Percentiles rank a stretch among this genome's conserved stretches.
phyloP scores from a whole-genome alignment of 2,113 vertebrate species.

The Hemiscyllium ocellatum region DNA sequence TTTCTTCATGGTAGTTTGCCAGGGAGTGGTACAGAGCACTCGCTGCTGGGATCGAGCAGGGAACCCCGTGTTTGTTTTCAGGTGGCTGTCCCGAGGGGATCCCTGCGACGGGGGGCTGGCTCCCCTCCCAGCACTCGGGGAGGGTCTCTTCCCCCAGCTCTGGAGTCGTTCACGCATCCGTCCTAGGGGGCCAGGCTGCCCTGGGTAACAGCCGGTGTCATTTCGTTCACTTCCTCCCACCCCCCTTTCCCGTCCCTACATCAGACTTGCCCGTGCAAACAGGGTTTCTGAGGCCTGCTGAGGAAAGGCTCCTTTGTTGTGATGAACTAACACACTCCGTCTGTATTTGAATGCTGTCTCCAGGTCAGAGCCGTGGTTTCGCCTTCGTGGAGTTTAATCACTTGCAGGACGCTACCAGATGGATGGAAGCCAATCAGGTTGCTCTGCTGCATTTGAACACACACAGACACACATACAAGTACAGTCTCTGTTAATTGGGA shows the following conservation, averaged over 20 bases:
- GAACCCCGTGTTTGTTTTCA: too few relatives aligned
- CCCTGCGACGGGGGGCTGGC: too few relatives aligned
- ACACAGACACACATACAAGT: neutral
- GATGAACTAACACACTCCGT: constrained; percentile 58
- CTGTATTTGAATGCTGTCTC: constrained; percentile 99
- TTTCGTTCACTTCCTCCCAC: neutral
- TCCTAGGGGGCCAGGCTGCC: neutral
- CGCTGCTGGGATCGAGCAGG: too few relatives aligned
- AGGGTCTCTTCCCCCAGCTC: too few relatives aligned
- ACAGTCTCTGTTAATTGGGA: neutral
- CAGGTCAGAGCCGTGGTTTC: constrained; percentile 99
- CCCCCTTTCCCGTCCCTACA: neutral
- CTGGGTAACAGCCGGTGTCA: too few relatives aligned
- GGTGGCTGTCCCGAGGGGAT: too few relatives aligned
- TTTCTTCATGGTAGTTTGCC: too few relatives aligned
- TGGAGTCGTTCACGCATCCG: too few relatives aligned
- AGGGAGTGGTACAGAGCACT: too few relatives aligned
- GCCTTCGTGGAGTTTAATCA: constrained; percentile 99
- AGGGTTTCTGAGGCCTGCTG: neutral
- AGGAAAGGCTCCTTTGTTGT: neutral
- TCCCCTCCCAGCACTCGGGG: too few relatives aligned
- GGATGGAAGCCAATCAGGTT: constrained; percentile 99
- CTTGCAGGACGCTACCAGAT: constrained; percentile 99
- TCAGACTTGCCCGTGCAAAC: neutral
- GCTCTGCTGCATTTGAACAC: constrained; percentile 58